Evolutionary conservation across 2,888 invertebrate genomes (phyloP).

Genomic region (Caenorhabditis drosophilae): DNA sequence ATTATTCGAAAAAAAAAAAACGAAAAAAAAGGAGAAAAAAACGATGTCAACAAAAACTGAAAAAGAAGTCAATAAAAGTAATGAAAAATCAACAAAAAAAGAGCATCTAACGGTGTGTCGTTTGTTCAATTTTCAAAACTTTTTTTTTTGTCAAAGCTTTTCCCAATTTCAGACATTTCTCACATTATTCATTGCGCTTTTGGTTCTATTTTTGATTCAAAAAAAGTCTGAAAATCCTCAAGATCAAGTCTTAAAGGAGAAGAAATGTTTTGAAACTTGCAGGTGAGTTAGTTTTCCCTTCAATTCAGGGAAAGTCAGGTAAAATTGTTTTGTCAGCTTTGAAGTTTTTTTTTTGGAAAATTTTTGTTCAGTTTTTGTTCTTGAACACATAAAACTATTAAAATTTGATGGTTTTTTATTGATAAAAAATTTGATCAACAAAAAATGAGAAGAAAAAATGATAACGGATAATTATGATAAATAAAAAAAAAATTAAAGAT

Average conservation of each 20-base stretch:
- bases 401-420: not conserved
- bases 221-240: not conserved
- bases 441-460: not conserved
- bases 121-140: too few relatives aligned
- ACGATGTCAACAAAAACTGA: too few relatives aligned
- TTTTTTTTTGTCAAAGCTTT: too few relatives aligned
- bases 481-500: conserved; percentile 71
- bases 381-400: not conserved
- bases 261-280: conserved; percentile 28
- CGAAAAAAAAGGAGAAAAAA: too few relatives aligned
- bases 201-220: not conserved
- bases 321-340: not conserved
- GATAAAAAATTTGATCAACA: not conserved
- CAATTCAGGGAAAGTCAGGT: not conserved
- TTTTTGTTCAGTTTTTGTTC: not conserved
- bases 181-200: not conserved
- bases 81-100: too few relatives aligned
- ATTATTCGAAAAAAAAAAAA: too few relatives aligned
- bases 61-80: too few relatives aligned
- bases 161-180: not conserved
- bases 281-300: conserved; percentile 10
- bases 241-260: conserved; percentile 11
- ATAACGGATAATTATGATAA: not conserved
- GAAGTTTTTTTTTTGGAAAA: not conserved
- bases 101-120: too few relatives aligned